Evolutionary conservation across 2,797 vertebrate genomes (phyloP), one percentile per base, ranked within the genome.

Genomic region (Coregonus sp.): DNA sequence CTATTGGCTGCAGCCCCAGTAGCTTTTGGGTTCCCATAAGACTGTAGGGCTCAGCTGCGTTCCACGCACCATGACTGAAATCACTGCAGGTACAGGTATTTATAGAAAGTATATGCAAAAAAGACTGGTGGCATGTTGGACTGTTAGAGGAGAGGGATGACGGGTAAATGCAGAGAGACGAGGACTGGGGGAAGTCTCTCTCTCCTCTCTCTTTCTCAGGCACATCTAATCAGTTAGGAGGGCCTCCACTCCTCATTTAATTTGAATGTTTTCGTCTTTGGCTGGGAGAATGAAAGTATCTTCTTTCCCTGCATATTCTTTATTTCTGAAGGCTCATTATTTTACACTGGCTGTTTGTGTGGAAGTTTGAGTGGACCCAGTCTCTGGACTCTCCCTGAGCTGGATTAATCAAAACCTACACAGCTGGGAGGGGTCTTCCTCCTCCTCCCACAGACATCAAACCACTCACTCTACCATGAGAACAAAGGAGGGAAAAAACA

Each of bases 271-370:
- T 93, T 94, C 90, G 89, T 88, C 91, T 87, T 71, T 84, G 87
- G 89, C 90, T 84, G 95, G 88, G 92, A 92, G 92, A 91, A 87
- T 91, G 90, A 88, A 93, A 89, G 88, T 93, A 93, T 91, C 89
- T 89, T 91, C 83, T 84, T 87, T 73, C 87, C 75, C 86, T 93
- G 89, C 88, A 85, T 95, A 95, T 95, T 94, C 96, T 96, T 95
- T 95, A 95, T 95, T 95, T 89, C 88, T 96, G 94, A 97, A 96
- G 92, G 94, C 94, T 98, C 94, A 95, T 97, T 97, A 97, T 97
- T 97, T 97, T 96, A 94, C 90, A 91, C 93, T 89, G 94, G 92
- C 92, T 95, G 91, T 70, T 37, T 65, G 74, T 92, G 89, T 88
- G 92, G 88, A 94, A 93, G 96, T 95, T 15, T 2, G 4, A 16